Evolutionary conservation across 2,888 invertebrate genomes (phyloP).

Genomic region (Heteropelma amictum): DNA sequence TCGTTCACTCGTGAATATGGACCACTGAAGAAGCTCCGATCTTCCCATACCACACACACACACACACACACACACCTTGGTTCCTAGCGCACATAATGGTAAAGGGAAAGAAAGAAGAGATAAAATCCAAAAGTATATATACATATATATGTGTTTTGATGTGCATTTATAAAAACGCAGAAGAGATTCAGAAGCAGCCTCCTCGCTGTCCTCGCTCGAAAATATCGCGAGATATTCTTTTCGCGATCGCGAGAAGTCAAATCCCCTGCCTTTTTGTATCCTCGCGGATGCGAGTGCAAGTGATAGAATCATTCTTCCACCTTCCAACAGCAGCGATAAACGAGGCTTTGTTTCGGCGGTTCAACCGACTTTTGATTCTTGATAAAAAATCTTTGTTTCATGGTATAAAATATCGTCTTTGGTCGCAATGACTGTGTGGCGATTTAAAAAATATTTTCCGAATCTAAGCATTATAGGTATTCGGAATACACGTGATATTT

Average conservation of each 20-base stretch:
- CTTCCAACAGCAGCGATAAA: slow-evolving; percentile 55
- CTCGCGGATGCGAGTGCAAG: slow-evolving; percentile 16
- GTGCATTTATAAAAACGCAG: background rate
- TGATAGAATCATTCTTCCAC: slow-evolving; percentile 55
- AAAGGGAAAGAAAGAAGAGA: slow-evolving; percentile 32
- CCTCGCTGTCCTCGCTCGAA: background rate
- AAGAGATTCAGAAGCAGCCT: background rate
- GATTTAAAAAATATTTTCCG: too few species aligned
- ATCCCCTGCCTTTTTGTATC: background rate
- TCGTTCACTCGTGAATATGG: slow-evolving; percentile 23
- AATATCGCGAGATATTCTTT: slow-evolving; percentile 3
- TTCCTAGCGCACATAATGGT: slow-evolving; percentile 13
- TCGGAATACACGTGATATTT: too few species aligned
- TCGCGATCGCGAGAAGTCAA: background rate
- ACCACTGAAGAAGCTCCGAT: slow-evolving; percentile 39
- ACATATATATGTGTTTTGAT: background rate
- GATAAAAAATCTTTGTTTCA: too few species aligned
- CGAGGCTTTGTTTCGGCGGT: slow-evolving; percentile 56
- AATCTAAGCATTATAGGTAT: too few species aligned
- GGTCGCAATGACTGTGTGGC: too few species aligned
- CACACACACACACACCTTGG: too few species aligned
- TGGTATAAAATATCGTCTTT: too few species aligned
- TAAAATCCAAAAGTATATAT: slow-evolving; percentile 24
- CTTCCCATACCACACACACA: slow-evolving; percentile 19
- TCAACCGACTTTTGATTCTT: background rate